Evolutionary conservation across 2,113 vertebrate genomes (phyloP).

Genomic region (Uria lomvia): DNA sequence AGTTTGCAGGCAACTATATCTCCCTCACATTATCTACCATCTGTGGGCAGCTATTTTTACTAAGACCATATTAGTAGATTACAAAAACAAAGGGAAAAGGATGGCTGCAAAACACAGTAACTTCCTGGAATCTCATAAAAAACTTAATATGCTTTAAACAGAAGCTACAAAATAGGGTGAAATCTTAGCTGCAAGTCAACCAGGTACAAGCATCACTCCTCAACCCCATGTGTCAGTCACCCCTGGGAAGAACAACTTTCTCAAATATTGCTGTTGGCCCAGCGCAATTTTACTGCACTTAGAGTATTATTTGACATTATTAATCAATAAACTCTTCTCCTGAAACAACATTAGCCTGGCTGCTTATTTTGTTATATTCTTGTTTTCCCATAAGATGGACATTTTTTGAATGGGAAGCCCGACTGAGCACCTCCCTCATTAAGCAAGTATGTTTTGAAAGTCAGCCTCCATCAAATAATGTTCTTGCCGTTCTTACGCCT

Average conservation of each 20-base stretch:
- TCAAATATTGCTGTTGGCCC: background rate
- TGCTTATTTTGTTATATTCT: background rate
- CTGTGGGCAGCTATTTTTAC: background rate
- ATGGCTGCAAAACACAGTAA: background rate
- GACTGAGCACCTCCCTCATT: background rate
- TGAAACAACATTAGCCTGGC: background rate
- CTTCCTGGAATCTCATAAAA: background rate
- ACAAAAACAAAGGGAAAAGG: background rate
- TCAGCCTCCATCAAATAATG: background rate
- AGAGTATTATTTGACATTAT: background rate
- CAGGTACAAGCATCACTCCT: background rate
- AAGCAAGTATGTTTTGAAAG: background rate
- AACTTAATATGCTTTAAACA: background rate
- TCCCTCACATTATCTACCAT: background rate
- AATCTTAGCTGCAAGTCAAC: background rate
- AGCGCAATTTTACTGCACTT: background rate
- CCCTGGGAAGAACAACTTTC: background rate
- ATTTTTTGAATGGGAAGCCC: background rate
- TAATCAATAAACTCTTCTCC: background rate
- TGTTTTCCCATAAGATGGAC: background rate
- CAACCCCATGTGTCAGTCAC: background rate
- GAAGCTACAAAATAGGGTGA: background rate
- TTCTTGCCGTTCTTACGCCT: background rate
- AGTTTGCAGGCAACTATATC: background rate
- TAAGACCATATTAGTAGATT: background rate